Base-by-base conservation (phyloP, 2,113 vertebrate species). In the Andinoacara biseriatus region DNA sequence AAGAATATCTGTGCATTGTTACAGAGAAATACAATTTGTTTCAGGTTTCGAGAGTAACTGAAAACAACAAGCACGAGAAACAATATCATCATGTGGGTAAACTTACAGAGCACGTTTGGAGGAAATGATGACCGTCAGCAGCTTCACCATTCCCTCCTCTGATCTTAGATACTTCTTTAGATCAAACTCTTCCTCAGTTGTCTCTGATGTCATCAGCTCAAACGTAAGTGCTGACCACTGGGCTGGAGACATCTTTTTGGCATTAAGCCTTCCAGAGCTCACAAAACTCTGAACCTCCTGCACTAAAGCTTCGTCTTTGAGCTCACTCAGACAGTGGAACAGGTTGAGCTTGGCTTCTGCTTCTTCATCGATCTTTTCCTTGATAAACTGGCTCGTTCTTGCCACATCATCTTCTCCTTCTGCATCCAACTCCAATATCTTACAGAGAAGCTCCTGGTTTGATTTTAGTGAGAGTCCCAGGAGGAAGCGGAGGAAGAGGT, bases 171-270 rank as follows among this genome's bases (percentile, higher is more conserved):
- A 90, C 61, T 87, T 87, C 57, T 77, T 90, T 57, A 90, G 60
- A 31, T 87, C 88, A 31, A 90, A 90, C 76, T 75, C 85, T 13
- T 82, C 22, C 38, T 74, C 63, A 15, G 56, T 58, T 29, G 80
- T 35, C 13, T 86, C 86, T 29, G 83, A 84, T 26, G 86, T 87
- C 77, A 87, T 85, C 17, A 90, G 62, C 72, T 86, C 80, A 65
- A 86, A 90, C 3, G 80, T 85, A 9, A 90, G 83, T 17, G 81
- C 78, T 0, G 86, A 86, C 89, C 89, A 90, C 57, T 90, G 86
- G 18, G 65, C 81, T 1, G 74, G 74, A 10, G 83, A 81, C 20
- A 90, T 8, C 1, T 49, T 67, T 61, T 81, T 83, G 22, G 63
- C 18, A 18, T 24, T 10, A 5, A 84, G 60, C 7, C 22, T 78